These are phyloP conservation scores for Trematomus bernacchii DNA, from an alignment of 2,797 vertebrate species.

Conservation along the genomic window DNA sequence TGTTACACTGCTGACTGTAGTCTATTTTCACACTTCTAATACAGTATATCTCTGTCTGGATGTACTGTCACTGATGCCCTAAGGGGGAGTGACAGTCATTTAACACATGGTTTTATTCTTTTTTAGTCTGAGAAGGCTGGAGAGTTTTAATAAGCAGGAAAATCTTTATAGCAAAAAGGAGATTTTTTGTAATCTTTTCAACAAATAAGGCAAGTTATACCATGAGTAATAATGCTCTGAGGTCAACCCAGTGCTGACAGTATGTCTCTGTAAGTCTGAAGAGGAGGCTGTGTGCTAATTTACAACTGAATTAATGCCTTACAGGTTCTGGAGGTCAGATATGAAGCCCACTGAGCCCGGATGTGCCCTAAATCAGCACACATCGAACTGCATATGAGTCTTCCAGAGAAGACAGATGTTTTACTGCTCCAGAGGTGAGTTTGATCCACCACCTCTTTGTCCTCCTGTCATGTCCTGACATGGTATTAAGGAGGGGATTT, in stretches of 20 bases:
- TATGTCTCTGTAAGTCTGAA: conserved; percentile 6
- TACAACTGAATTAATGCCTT: conserved; percentile 48
- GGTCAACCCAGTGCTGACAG: not conserved
- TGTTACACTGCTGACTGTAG: conserved; percentile 24
- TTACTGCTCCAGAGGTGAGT: conserved; percentile 76
- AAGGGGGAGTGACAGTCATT: conserved; percentile 9
- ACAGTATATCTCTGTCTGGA: conserved; percentile 8
- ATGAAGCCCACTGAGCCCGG: conserved; percentile 37
- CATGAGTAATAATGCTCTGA: not conserved
- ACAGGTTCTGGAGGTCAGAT: conserved; percentile 43
- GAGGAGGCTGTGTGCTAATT: conserved; percentile 38
- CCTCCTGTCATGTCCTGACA: conserved; percentile 75
- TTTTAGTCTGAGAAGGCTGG: conserved; percentile 6
- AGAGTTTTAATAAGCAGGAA: conserved; percentile 26
- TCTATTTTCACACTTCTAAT: conserved; percentile 49
- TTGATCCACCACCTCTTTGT: conserved; percentile 73
- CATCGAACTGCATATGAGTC: conserved; percentile 50
- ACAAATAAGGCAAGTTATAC: not conserved
- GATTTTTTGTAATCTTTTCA: not conserved
- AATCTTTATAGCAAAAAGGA: not conserved
- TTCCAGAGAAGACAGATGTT: conserved; percentile 70
- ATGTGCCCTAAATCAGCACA: conserved; percentile 48
- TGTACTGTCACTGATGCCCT: conserved; percentile 20
- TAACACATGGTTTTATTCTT: conserved; percentile 9
- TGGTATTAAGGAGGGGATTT: conserved; percentile 71